Percentiles rank a stretch among this genome's conserved stretches.
These are phyloP conservation scores for Sisyra nigra DNA, from an alignment of 2,888 invertebrate genomes.

Conservation along the genomic window DNA sequence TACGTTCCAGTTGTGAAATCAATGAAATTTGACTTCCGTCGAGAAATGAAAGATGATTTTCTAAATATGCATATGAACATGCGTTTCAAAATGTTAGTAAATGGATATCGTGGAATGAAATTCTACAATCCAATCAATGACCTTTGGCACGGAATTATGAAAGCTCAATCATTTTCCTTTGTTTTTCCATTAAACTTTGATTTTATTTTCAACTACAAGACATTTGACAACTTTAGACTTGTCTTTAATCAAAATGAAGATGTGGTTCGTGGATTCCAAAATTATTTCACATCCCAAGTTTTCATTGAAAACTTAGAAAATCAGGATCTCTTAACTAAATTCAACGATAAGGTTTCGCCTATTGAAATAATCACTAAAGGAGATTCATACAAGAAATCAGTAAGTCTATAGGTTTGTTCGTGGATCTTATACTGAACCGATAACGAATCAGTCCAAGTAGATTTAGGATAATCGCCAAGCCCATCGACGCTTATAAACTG, in stretches of 20 bases:
- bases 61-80: conserved; percentile 18
- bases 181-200: conserved; percentile 17
- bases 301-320: not conserved
- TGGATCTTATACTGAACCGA: no score
- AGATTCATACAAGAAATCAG: not conserved
- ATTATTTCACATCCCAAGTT: conserved; percentile 17
- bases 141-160: conserved; percentile 25
- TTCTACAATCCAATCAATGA: conserved; percentile 29
- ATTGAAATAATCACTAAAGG: not conserved
- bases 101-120: conserved; percentile 19
- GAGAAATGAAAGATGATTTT: conserved; percentile 10
- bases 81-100: conserved; percentile 18
- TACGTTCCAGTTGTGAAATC: not conserved
- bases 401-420: no score
- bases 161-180: conserved; percentile 18
- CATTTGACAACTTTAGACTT: conserved; percentile 14
- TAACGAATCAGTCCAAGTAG: no score
- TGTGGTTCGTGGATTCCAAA: conserved; percentile 18
- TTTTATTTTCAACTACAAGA: conserved; percentile 4
- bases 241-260: conserved; percentile 17
- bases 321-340: not conserved
- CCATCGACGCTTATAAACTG: no score
- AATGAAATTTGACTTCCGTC: not conserved
- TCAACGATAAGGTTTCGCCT: not conserved
- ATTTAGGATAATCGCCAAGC: no score